Evolutionary conservation across 2,888 invertebrate genomes (phyloP).

Genomic region (Hedya salicella): DNA sequence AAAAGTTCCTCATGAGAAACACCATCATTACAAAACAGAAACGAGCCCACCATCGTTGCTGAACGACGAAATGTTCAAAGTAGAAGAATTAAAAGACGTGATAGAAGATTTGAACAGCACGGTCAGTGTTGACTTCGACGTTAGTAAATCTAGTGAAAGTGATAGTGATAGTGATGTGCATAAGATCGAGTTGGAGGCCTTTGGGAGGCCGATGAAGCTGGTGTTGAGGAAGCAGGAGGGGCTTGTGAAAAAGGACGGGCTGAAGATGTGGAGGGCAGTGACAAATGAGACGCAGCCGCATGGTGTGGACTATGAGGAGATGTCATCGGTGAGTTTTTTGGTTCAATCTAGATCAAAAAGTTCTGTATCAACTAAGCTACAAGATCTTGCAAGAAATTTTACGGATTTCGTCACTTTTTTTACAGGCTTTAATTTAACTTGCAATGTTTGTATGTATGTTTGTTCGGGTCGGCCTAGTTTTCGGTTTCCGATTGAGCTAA

Average conservation of each 20-base stretch:
- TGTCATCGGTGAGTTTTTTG: constrained; percentile 87
- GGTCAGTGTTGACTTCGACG: constrained; percentile 74
- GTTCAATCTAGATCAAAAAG: not conserved
- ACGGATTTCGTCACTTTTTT: too few relatives aligned
- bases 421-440: too few relatives aligned
- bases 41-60: constrained; percentile 71
- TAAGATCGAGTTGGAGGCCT: constrained; percentile 90
- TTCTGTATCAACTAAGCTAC: too few relatives aligned
- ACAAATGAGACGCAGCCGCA: constrained; percentile 91
- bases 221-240: constrained; percentile 90
- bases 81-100: constrained; percentile 68
- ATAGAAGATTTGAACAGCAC: constrained; percentile 77
- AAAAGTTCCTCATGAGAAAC: constrained; percentile 75
- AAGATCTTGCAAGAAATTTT: too few relatives aligned
- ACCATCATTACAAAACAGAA: constrained; percentile 64
- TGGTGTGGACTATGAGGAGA: constrained; percentile 91
- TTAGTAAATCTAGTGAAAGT: constrained; percentile 60
- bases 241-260: constrained; percentile 89
- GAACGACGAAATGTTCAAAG: constrained; percentile 79
- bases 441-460: too few relatives aligned
- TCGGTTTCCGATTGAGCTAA: too few relatives aligned
- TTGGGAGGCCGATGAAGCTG: constrained; percentile 90
- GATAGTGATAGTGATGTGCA: constrained; percentile 80
- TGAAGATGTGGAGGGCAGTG: constrained; percentile 93
- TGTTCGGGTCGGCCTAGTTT: too few relatives aligned